phyloP scores from a whole-genome alignment of 2,797 vertebrate species.

The Coregonus ussuriensis region DNA sequence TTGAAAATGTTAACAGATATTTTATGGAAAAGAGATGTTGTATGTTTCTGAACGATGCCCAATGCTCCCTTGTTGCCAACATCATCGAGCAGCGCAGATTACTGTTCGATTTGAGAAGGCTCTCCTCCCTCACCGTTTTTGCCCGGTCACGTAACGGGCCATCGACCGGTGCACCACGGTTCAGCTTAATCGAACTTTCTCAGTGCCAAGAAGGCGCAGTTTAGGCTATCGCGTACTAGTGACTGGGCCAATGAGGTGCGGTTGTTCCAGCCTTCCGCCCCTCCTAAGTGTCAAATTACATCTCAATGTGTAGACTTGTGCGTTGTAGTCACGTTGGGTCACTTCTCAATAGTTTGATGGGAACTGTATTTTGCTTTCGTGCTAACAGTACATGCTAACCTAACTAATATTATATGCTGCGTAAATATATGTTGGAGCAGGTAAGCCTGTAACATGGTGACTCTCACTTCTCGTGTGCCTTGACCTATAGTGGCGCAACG shows the following conservation, averaged over 20 bases:
- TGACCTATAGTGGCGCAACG: too few relatives aligned
- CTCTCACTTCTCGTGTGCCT: constrained; percentile 13
- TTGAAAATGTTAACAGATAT: too few relatives aligned
- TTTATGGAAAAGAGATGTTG: too few relatives aligned
- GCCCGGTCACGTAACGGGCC: too few relatives aligned
- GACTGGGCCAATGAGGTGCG: constrained; percentile 64
- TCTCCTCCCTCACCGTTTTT: too few relatives aligned
- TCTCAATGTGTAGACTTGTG: constrained; percentile 61
- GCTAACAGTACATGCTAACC: constrained; percentile 12
- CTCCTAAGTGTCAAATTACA: constrained; percentile 68
- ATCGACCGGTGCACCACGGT: too few relatives aligned
- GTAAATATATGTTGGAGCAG: constrained; percentile 9
- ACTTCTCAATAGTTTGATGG: constrained; percentile 27
- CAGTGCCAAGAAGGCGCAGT: constrained; percentile 62
- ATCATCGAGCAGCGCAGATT: too few relatives aligned
- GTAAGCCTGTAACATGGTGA: background rate
- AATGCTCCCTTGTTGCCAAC: too few relatives aligned
- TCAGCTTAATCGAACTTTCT: too few relatives aligned
- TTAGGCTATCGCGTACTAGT: constrained; percentile 33
- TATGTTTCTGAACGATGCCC: too few relatives aligned
- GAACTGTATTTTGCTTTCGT: constrained; percentile 29
- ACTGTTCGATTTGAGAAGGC: too few relatives aligned
- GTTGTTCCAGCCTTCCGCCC: constrained; percentile 58
- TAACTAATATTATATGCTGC: background rate
- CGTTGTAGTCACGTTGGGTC: constrained; percentile 35